Percentiles rank a stretch among this genome's conserved stretches.
Evolutionary conservation across 2,113 vertebrate genomes (phyloP).

Genomic region (Glaucomys volans): DNA sequence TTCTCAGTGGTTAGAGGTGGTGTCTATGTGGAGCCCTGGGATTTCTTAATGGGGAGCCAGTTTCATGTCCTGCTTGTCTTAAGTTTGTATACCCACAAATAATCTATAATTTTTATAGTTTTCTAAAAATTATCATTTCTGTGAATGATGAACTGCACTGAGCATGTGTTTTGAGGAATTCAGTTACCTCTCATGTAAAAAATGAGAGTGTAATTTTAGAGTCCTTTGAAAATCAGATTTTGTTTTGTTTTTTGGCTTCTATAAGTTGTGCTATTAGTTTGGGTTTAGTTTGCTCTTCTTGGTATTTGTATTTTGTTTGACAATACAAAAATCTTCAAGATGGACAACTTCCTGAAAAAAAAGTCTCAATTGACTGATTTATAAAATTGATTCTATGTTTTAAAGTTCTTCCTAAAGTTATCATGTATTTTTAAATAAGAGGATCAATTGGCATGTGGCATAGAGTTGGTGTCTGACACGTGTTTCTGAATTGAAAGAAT

Average conservation of each 20-base stretch:
- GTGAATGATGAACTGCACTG: not conserved
- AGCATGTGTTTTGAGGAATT: not conserved
- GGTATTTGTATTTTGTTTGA: constrained; percentile 20
- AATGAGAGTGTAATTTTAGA: not conserved
- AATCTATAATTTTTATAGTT: not conserved
- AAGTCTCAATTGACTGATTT: not conserved
- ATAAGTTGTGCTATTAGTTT: constrained; percentile 17
- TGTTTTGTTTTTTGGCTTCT: not conserved
- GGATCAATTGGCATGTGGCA: not conserved
- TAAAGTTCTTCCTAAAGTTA: not conserved
- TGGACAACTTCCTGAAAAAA: not conserved
- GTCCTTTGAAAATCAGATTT: not conserved
- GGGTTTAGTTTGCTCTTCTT: not conserved
- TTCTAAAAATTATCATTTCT: not conserved
- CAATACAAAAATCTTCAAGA: not conserved
- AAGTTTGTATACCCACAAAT: not conserved
- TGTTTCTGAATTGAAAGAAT: not conserved
- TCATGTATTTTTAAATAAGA: not conserved
- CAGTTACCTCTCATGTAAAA: not conserved
- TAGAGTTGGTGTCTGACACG: not conserved
- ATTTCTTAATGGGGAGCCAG: not conserved
- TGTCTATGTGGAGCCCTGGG: not conserved
- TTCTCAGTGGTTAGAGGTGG: not conserved
- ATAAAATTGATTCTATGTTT: not conserved
- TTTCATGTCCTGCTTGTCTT: not conserved